phyloP scores from a whole-genome alignment of 2,113 vertebrate species.

The Myrmecophaga tridactyla region DNA sequence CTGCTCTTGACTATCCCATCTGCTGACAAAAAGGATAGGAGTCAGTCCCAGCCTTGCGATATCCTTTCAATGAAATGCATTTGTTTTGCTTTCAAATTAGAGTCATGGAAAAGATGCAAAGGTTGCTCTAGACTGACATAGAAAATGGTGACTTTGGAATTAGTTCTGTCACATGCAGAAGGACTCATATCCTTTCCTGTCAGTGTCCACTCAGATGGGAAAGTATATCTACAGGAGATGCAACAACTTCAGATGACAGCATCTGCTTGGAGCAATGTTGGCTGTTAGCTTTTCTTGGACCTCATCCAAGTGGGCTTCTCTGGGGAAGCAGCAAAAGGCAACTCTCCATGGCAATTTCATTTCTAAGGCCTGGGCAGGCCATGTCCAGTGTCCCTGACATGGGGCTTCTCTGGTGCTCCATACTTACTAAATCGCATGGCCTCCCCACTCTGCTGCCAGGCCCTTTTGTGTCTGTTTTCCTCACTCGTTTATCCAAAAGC shows the following conservation, averaged over 20 bases:
- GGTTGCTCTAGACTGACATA: constrained; percentile 55
- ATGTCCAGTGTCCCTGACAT: rapidly evolving
- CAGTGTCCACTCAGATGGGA: not conserved
- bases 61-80: constrained; percentile 53
- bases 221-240: rapidly evolving
- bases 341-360: not conserved
- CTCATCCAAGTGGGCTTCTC: rapidly evolving
- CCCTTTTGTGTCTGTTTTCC: not conserved
- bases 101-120: constrained; percentile 64
- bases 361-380: not conserved
- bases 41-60: constrained; percentile 57
- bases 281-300: not conserved
- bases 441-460: not conserved
- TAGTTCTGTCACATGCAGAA: constrained; percentile 43
- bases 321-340: rapidly evolving
- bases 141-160: constrained; percentile 24
- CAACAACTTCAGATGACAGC: rapidly evolving
- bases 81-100: constrained; percentile 54
- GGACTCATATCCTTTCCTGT: constrained; percentile 44
- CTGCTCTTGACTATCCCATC: constrained; percentile 60
- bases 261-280: not conserved
- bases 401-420: not conserved
- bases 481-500: not conserved
- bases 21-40: constrained; percentile 51
- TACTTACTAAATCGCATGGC: too few species aligned